Evolutionary conservation across 2,113 vertebrate genomes (phyloP), one percentile per base, ranked within the genome.

Genomic region (Rhinolophus sinicus): DNA sequence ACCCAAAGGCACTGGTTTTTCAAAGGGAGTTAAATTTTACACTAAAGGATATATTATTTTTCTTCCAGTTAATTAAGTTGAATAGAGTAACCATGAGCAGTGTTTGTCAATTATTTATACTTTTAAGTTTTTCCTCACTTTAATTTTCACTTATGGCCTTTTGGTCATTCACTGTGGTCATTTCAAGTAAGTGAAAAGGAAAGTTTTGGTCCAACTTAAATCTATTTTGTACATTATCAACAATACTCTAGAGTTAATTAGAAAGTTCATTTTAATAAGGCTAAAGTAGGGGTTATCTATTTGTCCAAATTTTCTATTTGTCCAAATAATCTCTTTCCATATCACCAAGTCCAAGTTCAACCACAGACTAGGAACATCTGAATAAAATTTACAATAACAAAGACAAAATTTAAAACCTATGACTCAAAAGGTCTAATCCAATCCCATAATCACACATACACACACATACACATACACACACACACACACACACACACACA

Each of bases 241-340:
- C 7, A 75, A 70, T 40, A 75, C 58, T 77, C 67, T 30, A 80
- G 70, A 73, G 21, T 87, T 84, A 75, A 65, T 76, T 18, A 56
- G 24, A 35, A 91, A 94, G 24, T 81, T 65, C 13, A 35, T 80
- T 90, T 94, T 72, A 93, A 84, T 84, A 77, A 84, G 40, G 72
- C 47, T 90, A 88, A 93, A 88, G 54, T 15, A 54, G 8, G 50
- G 3, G 28, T 70, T 52, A 86, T n/a, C 30, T 64, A 47, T 40
- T 58, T 44, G 33, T 70, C 88, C 50, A 40, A 40, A 40, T 81
- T 76, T 90, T 30, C 19, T 76, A 40, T 1, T 40, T 78, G 47
- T 58, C 14, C 40, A 33, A 82, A 77, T 54, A 85, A 44, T 75
- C 60, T 95, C 38, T 94, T 30, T 95, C 65, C 44, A 12, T 64